A percentile compares a stretch with the other conserved stretches of the same genome.
phyloP scores from a whole-genome alignment of 64 coral and sea anemone species.

The Anthopleura sola region DNA sequence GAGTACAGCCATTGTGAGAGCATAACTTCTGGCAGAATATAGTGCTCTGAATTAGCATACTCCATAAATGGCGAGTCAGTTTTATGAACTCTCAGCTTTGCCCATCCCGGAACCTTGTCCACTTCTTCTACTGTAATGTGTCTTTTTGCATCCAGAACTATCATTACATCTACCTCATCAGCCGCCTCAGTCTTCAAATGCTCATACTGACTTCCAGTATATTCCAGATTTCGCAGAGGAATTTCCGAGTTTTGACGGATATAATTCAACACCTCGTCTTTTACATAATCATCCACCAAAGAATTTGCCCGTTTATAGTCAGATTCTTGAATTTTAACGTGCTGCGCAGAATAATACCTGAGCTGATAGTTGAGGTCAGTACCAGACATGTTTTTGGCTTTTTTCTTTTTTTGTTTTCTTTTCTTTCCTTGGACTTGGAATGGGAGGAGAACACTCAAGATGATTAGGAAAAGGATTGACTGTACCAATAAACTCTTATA shows the following conservation, averaged over 20 bases:
- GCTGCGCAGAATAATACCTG: constrained; percentile 41
- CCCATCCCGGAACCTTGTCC: constrained; percentile 57
- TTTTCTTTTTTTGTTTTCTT: constrained; percentile 8
- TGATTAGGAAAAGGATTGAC: not conserved
- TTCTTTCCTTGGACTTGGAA: not conserved
- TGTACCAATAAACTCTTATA: not conserved
- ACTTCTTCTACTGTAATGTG: constrained; percentile 35
- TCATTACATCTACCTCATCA: constrained; percentile 81
- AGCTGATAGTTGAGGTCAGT: constrained; percentile 26
- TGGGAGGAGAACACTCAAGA: not conserved
- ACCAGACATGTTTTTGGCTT: not conserved
- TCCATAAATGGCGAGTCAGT: constrained; percentile 35
- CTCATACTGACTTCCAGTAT: constrained; percentile 67
- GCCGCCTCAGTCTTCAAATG: constrained; percentile 72
- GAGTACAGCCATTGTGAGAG: constrained; percentile 64
- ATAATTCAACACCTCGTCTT: constrained; percentile 29
- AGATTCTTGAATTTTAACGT: constrained; percentile 52
- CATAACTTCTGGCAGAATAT: constrained; percentile 59
- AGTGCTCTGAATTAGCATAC: constrained; percentile 35
- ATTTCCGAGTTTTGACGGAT: constrained; percentile 38
- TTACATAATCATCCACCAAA: constrained; percentile 45
- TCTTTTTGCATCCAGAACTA: constrained; percentile 46
- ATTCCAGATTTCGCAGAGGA: constrained; percentile 41
- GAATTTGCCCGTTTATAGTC: constrained; percentile 27
- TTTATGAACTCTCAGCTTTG: constrained; percentile 32